A percentile compares a stretch with the other conserved stretches of the same genome.
phyloP scores from a whole-genome alignment of 2,113 vertebrate species.

The Arizona elegans region DNA sequence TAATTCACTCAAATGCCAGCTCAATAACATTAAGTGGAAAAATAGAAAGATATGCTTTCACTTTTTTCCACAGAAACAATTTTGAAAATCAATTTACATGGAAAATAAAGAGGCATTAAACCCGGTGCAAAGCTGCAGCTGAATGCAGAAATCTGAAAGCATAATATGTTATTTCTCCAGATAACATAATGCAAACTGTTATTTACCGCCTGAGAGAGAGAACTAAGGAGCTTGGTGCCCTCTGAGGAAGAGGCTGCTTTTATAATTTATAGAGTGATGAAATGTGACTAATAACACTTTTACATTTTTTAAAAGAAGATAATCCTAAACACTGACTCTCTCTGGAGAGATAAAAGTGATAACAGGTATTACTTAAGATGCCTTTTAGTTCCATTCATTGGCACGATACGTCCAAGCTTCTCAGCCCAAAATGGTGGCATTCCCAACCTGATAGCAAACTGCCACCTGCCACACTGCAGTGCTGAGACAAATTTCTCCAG shows the following conservation, averaged over 20 bases:
- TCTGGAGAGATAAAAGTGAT: constrained; percentile 6
- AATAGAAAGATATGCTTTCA: constrained; percentile 57
- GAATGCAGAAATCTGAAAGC: constrained; percentile 60
- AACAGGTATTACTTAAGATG: constrained; percentile 34
- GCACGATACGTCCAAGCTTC: not conserved
- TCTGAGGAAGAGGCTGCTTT: constrained; percentile 13
- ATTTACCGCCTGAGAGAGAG: constrained; percentile 53
- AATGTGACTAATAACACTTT: constrained; percentile 31
- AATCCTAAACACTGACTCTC: constrained; percentile 29
- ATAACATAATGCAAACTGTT: constrained; percentile 54
- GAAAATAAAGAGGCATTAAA: constrained; percentile 66
- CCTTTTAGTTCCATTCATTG: constrained; percentile 27
- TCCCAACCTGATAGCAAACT: not conserved
- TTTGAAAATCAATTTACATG: constrained; percentile 66
- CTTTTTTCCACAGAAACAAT: constrained; percentile 61
- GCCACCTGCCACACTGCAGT: not conserved
- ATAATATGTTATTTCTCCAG: constrained; percentile 63
- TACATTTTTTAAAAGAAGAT: constrained; percentile 21
- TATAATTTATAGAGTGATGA: constrained; percentile 30
- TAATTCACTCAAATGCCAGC: constrained; percentile 61
- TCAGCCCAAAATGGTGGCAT: constrained; percentile 1
- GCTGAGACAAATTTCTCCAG: constrained; percentile 10
- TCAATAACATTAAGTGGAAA: constrained; percentile 66
- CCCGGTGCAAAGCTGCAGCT: constrained; percentile 49
- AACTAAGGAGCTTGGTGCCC: constrained; percentile 37